A percentile compares a stretch with the other conserved stretches of the same genome.
Evolutionary conservation across 2,888 invertebrate genomes (phyloP).

Genomic region (Chaetoderma sp.): DNA sequence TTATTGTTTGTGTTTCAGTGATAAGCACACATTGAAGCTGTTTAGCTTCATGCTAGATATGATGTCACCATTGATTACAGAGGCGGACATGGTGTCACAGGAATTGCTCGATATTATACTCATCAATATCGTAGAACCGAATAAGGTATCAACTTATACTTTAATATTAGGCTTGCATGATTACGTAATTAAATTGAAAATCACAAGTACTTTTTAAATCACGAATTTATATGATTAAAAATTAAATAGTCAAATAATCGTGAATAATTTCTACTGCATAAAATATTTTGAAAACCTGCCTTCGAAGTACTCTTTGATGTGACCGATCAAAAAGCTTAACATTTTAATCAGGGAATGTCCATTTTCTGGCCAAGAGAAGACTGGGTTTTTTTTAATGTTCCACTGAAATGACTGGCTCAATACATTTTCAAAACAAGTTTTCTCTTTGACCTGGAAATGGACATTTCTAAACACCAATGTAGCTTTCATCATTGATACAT

Average conservation of each 20-base stretch:
- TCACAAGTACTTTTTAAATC: not conserved
- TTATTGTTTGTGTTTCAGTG: constrained; percentile 73
- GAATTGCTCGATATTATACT: constrained; percentile 94
- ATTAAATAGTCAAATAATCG: not conserved
- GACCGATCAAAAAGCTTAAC: too few species aligned
- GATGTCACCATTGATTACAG: constrained; percentile 91
- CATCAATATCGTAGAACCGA: constrained; percentile 92
- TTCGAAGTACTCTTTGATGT: too few species aligned
- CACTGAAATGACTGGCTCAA: too few species aligned
- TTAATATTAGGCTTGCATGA: not conserved
- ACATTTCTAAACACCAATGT: too few species aligned
- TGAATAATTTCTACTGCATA: too few species aligned
- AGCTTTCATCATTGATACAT: too few species aligned
- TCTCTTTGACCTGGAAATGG: too few species aligned
- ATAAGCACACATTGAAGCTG: constrained; percentile 95
- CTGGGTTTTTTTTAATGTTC: too few species aligned
- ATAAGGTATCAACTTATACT: constrained; percentile 66
- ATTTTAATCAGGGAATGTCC: too few species aligned
- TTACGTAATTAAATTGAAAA: not conserved
- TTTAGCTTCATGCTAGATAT: constrained; percentile 98
- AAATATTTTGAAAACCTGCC: too few species aligned
- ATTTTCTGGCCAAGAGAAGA: too few species aligned
- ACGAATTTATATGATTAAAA: not conserved
- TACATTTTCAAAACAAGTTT: too few species aligned
- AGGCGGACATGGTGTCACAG: constrained; percentile 94